Percentiles rank a stretch among this genome's conserved stretches.
phyloP scores from a whole-genome alignment of 2,888 invertebrate species.

The Parnassius apollo region DNA sequence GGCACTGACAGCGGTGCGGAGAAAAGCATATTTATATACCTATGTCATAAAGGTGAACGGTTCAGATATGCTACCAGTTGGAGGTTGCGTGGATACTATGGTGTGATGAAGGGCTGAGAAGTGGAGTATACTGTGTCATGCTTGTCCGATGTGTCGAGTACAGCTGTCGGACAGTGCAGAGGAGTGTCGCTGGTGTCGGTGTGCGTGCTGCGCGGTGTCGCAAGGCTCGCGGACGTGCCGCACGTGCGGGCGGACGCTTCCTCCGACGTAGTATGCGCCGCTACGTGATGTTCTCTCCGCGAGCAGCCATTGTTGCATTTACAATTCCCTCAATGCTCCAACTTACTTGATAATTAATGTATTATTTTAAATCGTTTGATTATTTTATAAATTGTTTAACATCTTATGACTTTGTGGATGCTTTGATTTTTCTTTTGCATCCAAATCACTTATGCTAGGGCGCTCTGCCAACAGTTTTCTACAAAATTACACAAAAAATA shows the following conservation, averaged over 20 bases:
- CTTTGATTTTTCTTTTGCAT: too few relatives aligned
- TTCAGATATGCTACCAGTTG: too few relatives aligned
- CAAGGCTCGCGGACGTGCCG: conserved; percentile 25
- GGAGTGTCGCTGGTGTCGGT: neutral
- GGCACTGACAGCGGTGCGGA: too few relatives aligned
- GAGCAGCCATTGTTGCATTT: neutral
- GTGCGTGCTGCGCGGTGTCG: conserved; percentile 15
- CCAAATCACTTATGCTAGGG: too few relatives aligned
- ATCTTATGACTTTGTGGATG: too few relatives aligned
- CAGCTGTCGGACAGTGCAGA: neutral
- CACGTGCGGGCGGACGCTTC: conserved; percentile 3
- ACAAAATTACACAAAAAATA: too few relatives aligned
- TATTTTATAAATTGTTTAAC: too few relatives aligned
- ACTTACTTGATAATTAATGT: neutral
- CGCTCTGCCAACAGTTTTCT: too few relatives aligned
- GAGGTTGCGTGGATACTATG: too few relatives aligned
- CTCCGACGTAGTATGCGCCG: conserved; percentile 3
- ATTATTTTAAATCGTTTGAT: neutral
- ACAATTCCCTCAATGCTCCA: neutral
- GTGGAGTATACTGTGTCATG: neutral
- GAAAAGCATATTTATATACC: too few relatives aligned
- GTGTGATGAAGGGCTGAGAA: neutral
- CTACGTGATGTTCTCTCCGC: neutral
- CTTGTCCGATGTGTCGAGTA: neutral
- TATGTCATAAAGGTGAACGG: too few relatives aligned